Base-by-base conservation (phyloP, 2,113 vertebrate genomes). In the Pitta sordida region DNA sequence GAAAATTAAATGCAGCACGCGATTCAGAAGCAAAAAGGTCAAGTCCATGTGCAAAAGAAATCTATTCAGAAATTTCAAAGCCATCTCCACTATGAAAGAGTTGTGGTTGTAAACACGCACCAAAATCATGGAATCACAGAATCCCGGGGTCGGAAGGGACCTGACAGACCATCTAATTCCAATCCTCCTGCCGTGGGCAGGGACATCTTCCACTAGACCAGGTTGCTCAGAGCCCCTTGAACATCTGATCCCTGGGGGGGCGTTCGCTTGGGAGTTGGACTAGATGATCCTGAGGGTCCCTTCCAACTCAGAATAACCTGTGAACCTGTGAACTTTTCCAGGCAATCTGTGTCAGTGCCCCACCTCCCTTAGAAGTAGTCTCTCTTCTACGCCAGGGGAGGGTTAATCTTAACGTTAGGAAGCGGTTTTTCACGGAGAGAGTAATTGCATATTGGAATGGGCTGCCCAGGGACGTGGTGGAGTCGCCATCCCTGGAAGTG, bases 61-160 rank as follows among this genome's bases (percentile, higher is more conserved):
- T 4, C 15, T 24, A 18, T 8, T 63, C 24, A 18, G 10, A 59
- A 63, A 23, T 29, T 65, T 13, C 43, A 39, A 48, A 88, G 34
- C 27, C 5, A 30, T 6, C 16, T 41, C 22, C 23, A 20, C 19
- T 4, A 10, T 5, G 13, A 16, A 36, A 58, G 23, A 15, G 2
- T 9, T 9, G 10, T 6, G 14, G 0, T 11, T 13, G 7, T 5
- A 36, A 60, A 82, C 3, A 27, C 0, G 6, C n/a, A 32, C 24
- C 18, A 46, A 53, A 39, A 32, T 6, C 16, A 65, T 4, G 58
- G 58, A 44, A 7, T 65, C 12, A 56, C 2, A 21, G 44, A 27
- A 73, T 43, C 43, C 12, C 3, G 52, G 29, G 52, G 16, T 30
- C 75, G n/a, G n/a, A 74, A 74, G 16, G 7, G 17, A 53, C 9